Evolutionary conservation across 2,113 vertebrate genomes (phyloP).

Genomic region (Thamnaconus septentrionalis): DNA sequence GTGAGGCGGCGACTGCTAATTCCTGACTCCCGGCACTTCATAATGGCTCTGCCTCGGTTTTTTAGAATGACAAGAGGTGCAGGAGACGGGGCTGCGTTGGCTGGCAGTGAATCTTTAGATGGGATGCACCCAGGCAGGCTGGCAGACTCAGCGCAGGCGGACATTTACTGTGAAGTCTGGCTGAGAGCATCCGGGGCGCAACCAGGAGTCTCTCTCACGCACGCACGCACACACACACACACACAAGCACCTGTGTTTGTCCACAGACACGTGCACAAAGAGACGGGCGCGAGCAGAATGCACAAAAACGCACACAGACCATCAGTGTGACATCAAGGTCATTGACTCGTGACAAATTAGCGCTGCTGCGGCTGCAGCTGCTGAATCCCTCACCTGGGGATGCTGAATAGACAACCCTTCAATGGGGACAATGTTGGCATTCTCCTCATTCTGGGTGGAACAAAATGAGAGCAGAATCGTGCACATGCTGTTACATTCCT

Average conservation of each 20-base stretch:
- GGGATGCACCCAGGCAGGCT: constrained; percentile 45
- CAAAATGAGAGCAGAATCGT: constrained; percentile 53
- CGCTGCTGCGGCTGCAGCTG: constrained; percentile 37
- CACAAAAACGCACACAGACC: constrained; percentile 26
- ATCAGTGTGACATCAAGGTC: constrained; percentile 56
- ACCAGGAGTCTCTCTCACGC: too few relatives aligned
- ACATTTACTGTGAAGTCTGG: constrained; percentile 66
- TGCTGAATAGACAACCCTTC: constrained; percentile 83
- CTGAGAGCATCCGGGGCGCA: constrained; percentile 58
- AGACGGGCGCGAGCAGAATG: background rate
- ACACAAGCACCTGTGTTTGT: too few relatives aligned
- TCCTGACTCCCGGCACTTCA: constrained; percentile 37
- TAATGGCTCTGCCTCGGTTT: constrained; percentile 42
- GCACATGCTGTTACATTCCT: constrained; percentile 38
- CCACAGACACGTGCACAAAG: background rate
- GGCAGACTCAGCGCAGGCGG: constrained; percentile 40
- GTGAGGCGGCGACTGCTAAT: constrained; percentile 14
- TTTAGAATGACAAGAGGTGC: constrained; percentile 54
- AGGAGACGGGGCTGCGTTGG: constrained; percentile 45
- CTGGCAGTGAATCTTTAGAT: constrained; percentile 36
- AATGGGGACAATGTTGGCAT: constrained; percentile 78
- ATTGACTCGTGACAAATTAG: constrained; percentile 69
- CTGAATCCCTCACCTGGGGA: constrained; percentile 76
- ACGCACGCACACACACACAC: too few relatives aligned
- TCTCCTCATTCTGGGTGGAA: constrained; percentile 74